Percentiles rank a stretch among this genome's conserved stretches.
These are phyloP conservation scores for Hirtodrosophila trivittata DNA, from an alignment of 2,888 invertebrate species.

Conservation along the genomic window DNA sequence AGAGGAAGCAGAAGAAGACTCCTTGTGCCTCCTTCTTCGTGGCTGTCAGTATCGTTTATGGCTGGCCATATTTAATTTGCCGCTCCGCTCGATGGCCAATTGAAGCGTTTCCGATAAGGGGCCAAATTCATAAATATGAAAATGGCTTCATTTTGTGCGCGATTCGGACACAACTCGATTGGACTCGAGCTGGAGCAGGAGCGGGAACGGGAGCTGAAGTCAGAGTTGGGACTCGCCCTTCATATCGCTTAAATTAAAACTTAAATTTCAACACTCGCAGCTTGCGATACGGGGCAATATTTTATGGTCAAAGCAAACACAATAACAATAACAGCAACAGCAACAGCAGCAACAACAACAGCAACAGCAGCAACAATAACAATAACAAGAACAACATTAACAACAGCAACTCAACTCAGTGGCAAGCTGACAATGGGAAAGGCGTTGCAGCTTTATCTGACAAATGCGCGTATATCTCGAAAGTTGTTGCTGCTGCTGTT, in stretches of 20 bases:
- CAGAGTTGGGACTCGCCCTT: conserved; percentile 50
- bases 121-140: conserved; percentile 79
- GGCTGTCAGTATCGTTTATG: conserved; percentile 78
- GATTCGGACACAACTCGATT: conserved; percentile 23
- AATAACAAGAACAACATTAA: conserved; percentile 8
- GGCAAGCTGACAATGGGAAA: conserved; percentile 73
- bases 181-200: background rate
- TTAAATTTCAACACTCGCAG: conserved; percentile 77
- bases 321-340: conserved; percentile 29
- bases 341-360: conserved; percentile 6
- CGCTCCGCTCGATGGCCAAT: conserved; percentile 72
- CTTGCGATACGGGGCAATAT: conserved; percentile 64
- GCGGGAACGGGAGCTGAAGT: background rate
- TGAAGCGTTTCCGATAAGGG: conserved; percentile 77
- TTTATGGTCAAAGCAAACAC: conserved; percentile 67
- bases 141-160: conserved; percentile 76
- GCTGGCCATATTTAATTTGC: conserved; percentile 78
- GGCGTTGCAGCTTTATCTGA: conserved; percentile 76
- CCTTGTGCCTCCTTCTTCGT: background rate
- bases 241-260: conserved; percentile 78
- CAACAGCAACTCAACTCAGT: conserved; percentile 42
- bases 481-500: conserved; percentile 65
- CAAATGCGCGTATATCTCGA: conserved; percentile 76
- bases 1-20: conserved; percentile 6
- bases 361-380: conserved; percentile 13